Conservation (phyloP, 2,888 invertebrate species). For the Coronaproctus castanopsis region DNA sequence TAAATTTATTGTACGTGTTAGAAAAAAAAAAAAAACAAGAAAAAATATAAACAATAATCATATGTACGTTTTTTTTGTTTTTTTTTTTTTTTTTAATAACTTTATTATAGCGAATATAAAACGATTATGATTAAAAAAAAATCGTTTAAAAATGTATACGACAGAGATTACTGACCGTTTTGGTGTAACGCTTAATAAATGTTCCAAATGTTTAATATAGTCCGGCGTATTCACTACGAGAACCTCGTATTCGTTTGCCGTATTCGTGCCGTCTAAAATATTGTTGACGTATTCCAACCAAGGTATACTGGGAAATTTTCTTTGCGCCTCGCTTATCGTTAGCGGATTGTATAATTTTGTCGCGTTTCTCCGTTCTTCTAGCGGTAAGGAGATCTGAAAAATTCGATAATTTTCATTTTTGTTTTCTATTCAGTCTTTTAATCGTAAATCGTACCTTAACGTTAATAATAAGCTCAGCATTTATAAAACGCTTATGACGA, state of each 20-base stretch:
- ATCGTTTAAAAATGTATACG: background rate
- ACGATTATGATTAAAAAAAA: constrained; percentile 6
- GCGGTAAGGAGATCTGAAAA: constrained; percentile 65
- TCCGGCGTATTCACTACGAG: constrained; percentile 69
- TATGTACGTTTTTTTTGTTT: no score
- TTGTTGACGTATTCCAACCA: constrained; percentile 72
- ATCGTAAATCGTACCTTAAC: no score
- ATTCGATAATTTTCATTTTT: no score
- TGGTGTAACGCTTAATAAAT: constrained; percentile 33
- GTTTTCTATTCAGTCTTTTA: no score
- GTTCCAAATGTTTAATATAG: constrained; percentile 52
- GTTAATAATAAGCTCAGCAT: no score
- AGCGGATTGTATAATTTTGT: constrained; percentile 81
- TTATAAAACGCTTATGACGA: no score
- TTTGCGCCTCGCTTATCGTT: constrained; percentile 54
- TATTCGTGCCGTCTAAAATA: constrained; percentile 43
- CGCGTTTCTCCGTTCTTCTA: constrained; percentile 76
- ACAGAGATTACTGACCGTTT: constrained; percentile 32
- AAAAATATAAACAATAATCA: no score
- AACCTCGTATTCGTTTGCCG: constrained; percentile 44
- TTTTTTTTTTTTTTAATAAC: no score
- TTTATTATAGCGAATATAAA: constrained; percentile 7
- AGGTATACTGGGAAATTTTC: constrained; percentile 51
- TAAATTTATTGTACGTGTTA: no score
- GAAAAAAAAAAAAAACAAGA: no score